Evolutionary conservation across 2,113 vertebrate species (phyloP), one percentile per base, ranked within the genome.

Genomic region (Athene cunicularia): DNA sequence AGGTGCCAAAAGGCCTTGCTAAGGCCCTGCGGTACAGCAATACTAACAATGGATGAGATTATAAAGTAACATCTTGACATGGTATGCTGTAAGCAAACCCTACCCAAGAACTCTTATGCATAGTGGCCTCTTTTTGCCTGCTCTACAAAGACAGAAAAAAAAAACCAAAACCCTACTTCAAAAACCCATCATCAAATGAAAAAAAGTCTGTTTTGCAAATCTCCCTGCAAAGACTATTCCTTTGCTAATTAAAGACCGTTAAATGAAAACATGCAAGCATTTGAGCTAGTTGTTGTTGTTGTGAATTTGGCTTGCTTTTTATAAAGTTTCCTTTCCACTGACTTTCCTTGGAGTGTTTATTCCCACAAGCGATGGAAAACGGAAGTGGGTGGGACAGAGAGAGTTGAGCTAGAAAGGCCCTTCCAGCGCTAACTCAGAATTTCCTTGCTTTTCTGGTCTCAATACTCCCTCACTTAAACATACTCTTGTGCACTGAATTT

Each of bases 191-290:
- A 88, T 63, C 92, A 92, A 95, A 72, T 79, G 33, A 88, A 94
- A 72, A 92, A 93, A 97, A 84, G 41, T 49, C 80, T 86, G 92
- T 59, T 66, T 66, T 76, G 94, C 63, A 94, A 93, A 95, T 73
- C 82, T 97, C 70, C 95, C 79, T 94, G 93, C 76, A 91, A 97
- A 92, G 90, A 67, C 77, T 96, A 79, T 95, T 95, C 84, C 88
- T 95, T 95, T 96, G 95, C 86, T 96, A 97, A 97, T 96, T 97
- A 90, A 98, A 97, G 85, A 60, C 85, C 5, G 6, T 83, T 88
- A 93, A 97, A 72, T 81, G 70, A 96, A 97, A 95, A 96, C 64
- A 94, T 41, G 39, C 81, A 93, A 91, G 55, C 22, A 91, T 80
- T 74, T 84, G 77, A 89, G 68, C 79, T 96, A 85, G 63, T 96